A percentile compares a stretch with the other conserved stretches of the same genome.
Evolutionary conservation across 2,113 vertebrate genomes (phyloP).

Genomic region (Syngnathus typhle): DNA sequence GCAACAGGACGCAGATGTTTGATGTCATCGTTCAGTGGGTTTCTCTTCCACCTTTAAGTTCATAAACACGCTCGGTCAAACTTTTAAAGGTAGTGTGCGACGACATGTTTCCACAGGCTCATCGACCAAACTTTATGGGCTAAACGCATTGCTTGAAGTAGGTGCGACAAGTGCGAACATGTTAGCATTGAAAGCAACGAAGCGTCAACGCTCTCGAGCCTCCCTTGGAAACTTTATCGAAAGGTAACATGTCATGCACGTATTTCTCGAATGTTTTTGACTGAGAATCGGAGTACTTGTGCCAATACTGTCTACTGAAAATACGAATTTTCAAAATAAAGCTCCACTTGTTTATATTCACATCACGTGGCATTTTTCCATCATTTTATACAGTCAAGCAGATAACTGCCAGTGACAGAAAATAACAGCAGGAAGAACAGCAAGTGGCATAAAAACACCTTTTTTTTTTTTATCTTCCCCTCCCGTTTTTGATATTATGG

Average conservation of each 20-base stretch:
- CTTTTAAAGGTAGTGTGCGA: not conserved
- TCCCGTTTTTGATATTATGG: slow-evolving; percentile 22
- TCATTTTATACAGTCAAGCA: not conserved
- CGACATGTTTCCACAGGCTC: not conserved
- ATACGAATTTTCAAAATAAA: not conserved
- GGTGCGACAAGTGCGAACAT: not conserved
- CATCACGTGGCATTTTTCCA: not conserved
- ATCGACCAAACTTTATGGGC: not conserved
- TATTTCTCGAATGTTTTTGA: not conserved
- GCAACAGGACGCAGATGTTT: slow-evolving; percentile 26
- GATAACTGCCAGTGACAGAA: not conserved
- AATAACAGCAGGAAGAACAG: slow-evolving; percentile 3
- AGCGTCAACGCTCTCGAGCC: not conserved
- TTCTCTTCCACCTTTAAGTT: not conserved
- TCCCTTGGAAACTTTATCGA: slow-evolving; percentile 36
- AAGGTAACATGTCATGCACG: slow-evolving; percentile 47
- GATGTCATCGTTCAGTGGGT: not conserved
- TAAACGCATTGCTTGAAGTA: not conserved
- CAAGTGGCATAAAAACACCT: not conserved
- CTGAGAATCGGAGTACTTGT: not conserved
- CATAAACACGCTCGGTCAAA: not conserved
- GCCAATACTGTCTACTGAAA: not conserved
- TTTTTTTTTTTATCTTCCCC: not conserved
- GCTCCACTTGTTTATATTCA: not conserved
- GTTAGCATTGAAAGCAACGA: not conserved